Conservation (phyloP, 2,888 invertebrate species). For the Hypomecis punctinalis region DNA sequence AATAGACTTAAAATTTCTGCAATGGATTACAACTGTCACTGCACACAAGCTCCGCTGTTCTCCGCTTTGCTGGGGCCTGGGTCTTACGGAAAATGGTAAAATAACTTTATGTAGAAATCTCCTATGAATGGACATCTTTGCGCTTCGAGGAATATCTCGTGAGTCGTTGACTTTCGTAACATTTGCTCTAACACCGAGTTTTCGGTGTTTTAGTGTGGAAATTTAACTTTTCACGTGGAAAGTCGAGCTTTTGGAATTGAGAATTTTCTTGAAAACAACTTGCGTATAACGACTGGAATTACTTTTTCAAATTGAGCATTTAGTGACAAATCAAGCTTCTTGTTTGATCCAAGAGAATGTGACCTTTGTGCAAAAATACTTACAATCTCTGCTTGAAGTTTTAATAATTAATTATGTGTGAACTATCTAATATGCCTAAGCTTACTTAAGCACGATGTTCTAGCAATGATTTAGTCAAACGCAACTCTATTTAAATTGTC, state of each 20-base stretch:
- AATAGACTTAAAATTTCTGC: no score
- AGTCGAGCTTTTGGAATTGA: slow-evolving; percentile 5
- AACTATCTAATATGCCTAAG: neutral
- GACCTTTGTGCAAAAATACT: neutral
- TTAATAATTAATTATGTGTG: neutral
- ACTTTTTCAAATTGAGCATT: no score
- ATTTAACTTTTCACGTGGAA: slow-evolving; percentile 10
- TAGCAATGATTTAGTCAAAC: no score
- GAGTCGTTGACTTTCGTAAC: slow-evolving; percentile 23
- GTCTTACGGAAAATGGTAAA: slow-evolving; percentile 20
- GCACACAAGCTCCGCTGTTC: no score
- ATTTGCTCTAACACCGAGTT: slow-evolving; percentile 16
- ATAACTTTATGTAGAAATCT: slow-evolving; percentile 35
- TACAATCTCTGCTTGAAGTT: neutral
- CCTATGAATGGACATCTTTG: slow-evolving; percentile 31
- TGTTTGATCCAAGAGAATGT: no score
- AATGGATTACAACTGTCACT: no score
- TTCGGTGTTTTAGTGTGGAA: slow-evolving; percentile 16
- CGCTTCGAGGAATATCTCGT: slow-evolving; percentile 30
- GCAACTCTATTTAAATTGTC: no score
- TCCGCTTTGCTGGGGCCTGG: no score
- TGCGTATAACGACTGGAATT: no score
- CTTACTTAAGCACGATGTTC: no score
- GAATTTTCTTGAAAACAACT: neutral
- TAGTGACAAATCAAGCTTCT: no score